Base-by-base conservation (phyloP, 2,888 invertebrate species). In the Athripsodes cinereus region DNA sequence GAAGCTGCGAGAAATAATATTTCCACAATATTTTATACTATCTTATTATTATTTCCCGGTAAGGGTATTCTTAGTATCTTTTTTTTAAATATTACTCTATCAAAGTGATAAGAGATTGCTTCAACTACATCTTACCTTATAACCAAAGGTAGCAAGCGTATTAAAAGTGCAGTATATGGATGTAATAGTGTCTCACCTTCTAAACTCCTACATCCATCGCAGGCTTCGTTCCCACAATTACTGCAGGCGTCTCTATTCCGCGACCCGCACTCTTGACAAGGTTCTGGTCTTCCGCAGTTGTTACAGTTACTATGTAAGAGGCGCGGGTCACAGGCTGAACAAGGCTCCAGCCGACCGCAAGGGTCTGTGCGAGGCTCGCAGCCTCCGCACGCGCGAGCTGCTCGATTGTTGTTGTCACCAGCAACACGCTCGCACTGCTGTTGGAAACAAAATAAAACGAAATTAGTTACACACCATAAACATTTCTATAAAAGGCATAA, bases 191-290 rank as follows among this genome's bases (percentile, higher is more conserved):
- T n/a, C n/a, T n/a, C 13, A 20, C 48, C 48, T 48, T 48, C 48
- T 21, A 48, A 20, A 21, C 21, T 48, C 20, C 48, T 48, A 16
- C 48, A 48, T 19, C 48, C 48, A 13, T 19, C 21, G 58, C 64
- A 20, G 59, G 65, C 63, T 63, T 73, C 91, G 85, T 69, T 92
- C 84, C 75, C 95, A 95, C 65, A 94, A 88, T 20, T 94, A 94
- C 70, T 92, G 86, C 67, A 96, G 84, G 78, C 81, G 80, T 96
- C 96, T 61, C 71, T 65, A 67, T 59, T 64, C 52, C 44, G 69
- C 67, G 72, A 76, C 65, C 71, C 67, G 68, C 68, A 35, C 65
- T 65, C 61, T 40, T 71, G 67, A 21, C 81, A 75, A 6, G 79
- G 76, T 21, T 75, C 71, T 66, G 65, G 18, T 3, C 66, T 64